A percentile compares a stretch with the other conserved stretches of the same genome.
These are phyloP conservation scores for Megaceryle torquata DNA, from an alignment of 2,113 vertebrate genomes.

Conservation along the genomic window DNA sequence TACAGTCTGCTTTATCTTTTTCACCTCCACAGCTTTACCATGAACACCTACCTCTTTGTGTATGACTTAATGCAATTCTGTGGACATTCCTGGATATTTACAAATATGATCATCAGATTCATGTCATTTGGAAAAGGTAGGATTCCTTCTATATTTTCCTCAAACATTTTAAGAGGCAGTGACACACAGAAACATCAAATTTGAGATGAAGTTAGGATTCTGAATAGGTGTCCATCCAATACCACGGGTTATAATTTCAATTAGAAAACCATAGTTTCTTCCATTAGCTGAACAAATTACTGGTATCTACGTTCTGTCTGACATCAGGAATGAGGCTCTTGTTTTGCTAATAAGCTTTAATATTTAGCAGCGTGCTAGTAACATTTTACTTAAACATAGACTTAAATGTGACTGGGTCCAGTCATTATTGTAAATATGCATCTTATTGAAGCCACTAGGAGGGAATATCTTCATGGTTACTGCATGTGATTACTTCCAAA, in stretches of 20 bases:
- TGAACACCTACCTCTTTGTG: slow-evolving; percentile 83
- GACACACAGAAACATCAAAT: not conserved
- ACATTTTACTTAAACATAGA: not conserved
- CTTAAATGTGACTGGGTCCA: not conserved
- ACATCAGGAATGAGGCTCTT: not conserved
- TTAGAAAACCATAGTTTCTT: not conserved
- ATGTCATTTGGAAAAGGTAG: slow-evolving; percentile 92
- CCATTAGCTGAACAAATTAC: not conserved
- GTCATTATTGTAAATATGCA: not conserved
- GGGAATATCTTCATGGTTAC: not conserved
- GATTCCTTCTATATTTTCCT: not conserved
- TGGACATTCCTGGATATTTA: slow-evolving; percentile 94
- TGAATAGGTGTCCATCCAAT: not conserved
- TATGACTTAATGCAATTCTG: slow-evolving; percentile 96
- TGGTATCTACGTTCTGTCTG: not conserved
- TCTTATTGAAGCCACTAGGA: not conserved
- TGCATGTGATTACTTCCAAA: not conserved
- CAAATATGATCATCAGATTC: slow-evolving; percentile 89
- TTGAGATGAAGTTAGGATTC: not conserved
- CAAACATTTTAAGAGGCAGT: not conserved
- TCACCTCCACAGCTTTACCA: slow-evolving; percentile 72
- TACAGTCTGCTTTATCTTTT: not conserved
- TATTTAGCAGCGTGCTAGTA: not conserved
- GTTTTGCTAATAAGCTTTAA: not conserved
- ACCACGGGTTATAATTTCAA: not conserved